Evolutionary conservation across 2,113 vertebrate species (phyloP), one percentile per base, ranked within the genome.

Genomic region (Pogona vitticeps): DNA sequence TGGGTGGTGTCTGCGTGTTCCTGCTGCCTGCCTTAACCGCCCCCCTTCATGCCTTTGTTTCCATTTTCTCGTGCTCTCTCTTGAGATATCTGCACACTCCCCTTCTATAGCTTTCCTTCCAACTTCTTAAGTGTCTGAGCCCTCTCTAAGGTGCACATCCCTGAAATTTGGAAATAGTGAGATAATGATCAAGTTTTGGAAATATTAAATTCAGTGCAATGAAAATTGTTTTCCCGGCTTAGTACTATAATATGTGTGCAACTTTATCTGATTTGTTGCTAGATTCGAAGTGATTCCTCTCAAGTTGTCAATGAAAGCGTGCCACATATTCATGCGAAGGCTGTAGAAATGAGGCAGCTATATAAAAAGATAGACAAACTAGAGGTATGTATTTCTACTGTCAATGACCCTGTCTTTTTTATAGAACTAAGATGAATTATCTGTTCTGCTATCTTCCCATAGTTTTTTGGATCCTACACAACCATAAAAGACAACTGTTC

Each of bases 271-370:
- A 83, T 31, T 91, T 89, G 76, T 52, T 84, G 81, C 80, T 87
- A 98, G 98, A 98, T 98, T 84, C 96, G 98, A 89, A 98, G 94
- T 40, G 98, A 98, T 93, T 98, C 98, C 1, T 98, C 98, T 81
- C 95, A 99, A 93, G 98, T 99, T 56, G 97, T 99, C 59, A 97
- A 98, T 90, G 98, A 98, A 94, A 99, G 97, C 80, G 95, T 99
- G 95, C 98, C 98, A 93, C 97, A 98, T 88, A 98, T 99, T 91
- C 94, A 98, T 89, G 95, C 97, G 58, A 98, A 98, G 93, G 98
- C 98, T 13, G 94, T 97, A 36, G 98, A 98, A 95, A 99, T 99
- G 98, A 97, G 97, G 91, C 96, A 96, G 33, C 96, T 99, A 80
- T 99, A 99, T 93, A 92, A 96, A 93, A 96, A 95, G 93, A 98